Evolutionary conservation across 2,797 vertebrate species (phyloP).

Genomic region (Limnodromus scolopaceus): DNA sequence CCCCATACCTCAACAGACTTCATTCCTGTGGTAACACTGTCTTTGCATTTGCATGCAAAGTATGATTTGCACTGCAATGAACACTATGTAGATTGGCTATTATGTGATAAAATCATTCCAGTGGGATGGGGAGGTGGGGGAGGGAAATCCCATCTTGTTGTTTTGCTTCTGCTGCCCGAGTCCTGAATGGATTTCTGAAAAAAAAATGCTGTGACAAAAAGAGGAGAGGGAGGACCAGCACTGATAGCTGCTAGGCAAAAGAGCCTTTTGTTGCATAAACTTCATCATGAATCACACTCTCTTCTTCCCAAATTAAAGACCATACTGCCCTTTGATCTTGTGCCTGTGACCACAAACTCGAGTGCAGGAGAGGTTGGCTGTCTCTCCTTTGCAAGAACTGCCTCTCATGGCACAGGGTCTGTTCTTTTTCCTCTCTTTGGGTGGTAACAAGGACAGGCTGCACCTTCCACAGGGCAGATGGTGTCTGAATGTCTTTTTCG

Average conservation of each 20-base stretch:
- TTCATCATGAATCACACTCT: neutral
- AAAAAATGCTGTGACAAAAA: neutral
- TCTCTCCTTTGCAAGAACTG: neutral
- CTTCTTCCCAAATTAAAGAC: neutral
- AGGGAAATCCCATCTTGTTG: neutral
- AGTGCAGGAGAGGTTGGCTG: neutral
- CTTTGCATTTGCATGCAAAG: conserved; percentile 17
- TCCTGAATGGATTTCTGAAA: neutral
- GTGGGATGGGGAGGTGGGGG: no score
- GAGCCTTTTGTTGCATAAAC: neutral
- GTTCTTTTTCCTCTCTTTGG: neutral
- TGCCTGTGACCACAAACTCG: neutral
- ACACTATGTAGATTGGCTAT: neutral
- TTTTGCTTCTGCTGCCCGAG: conserved; percentile 3
- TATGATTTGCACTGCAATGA: neutral
- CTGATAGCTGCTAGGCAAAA: neutral
- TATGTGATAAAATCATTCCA: conserved; percentile 7
- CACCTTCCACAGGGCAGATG: neutral
- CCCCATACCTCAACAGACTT: neutral
- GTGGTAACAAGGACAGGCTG: neutral
- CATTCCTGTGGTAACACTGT: conserved; percentile 21
- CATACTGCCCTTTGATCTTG: neutral
- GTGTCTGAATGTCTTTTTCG: neutral
- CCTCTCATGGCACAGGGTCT: neutral
- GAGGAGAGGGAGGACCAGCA: neutral